Base-by-base conservation (phyloP, 92 coral and sea anemone species). In the Porites evermanni region DNA sequence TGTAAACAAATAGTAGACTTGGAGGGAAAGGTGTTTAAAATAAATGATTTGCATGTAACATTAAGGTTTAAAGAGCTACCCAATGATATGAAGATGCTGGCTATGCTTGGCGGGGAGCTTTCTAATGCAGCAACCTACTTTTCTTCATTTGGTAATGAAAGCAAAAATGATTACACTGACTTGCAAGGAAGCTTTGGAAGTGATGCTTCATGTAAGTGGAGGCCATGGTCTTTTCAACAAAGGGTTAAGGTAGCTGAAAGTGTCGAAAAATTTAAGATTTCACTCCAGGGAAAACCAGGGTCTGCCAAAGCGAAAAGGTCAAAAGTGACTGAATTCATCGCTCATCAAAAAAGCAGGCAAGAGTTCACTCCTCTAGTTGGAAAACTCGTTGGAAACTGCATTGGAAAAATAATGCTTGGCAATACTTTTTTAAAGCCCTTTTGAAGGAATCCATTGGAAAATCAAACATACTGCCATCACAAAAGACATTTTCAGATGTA, bases 91-190 rank as follows among this genome's bases (percentile, higher is more conserved):
- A 94, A 91, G 69, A 91, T 91, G 94, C 61, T 94, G 70, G 97
- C 97, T 0, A 94, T 94, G 97, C 91, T 94, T 65, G 98, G 93
- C 18, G 98, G 95, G 47, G 92, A 92, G 78, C 80, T 91, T 7
- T 26, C 80, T 23, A 94, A 94, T 89, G 24, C 92, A 0, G 92
- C 98, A n/a, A 92, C 88, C 9, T 94, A 75, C 73, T 92, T 92
- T 63, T 94, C 94, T 38, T 54, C 96, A 70, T 90, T 93, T 93
- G 93, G 52, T 0, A 93, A 93, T 87, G 93, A 85, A 54, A 87
- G 67, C 51, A 88, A 53, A 53, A 83, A 84, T 1, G 88, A 92
- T 81, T 67, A 80, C 54, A 38, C 72, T 19, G 94, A 88, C 54
- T 82, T 93, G 19, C 58, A 78, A 53, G 93, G 89, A 11, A 78